Conservation (phyloP, 2,797 vertebrate species). For the Calcarius lapponicus region DNA sequence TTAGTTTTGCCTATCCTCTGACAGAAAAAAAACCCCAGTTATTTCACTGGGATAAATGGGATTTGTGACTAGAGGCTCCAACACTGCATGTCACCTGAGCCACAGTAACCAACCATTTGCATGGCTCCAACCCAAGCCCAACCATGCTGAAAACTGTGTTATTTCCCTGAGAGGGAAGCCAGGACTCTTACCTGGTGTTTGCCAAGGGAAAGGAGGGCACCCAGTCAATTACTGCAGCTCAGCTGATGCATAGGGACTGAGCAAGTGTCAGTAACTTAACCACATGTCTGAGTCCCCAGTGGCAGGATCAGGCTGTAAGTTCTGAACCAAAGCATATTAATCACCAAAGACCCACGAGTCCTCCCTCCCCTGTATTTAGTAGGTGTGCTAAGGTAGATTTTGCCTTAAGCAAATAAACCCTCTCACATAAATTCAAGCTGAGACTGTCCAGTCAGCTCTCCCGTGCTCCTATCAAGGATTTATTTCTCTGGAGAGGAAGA, state of each 20-base stretch:
- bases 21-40: neutral
- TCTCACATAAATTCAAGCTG: neutral
- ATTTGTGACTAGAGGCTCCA: neutral
- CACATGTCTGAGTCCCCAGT: conserved; percentile 47
- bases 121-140: neutral
- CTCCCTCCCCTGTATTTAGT: neutral
- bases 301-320: conserved; percentile 45
- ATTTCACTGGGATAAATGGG: neutral
- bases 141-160: neutral
- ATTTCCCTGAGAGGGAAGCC: neutral
- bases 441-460: neutral
- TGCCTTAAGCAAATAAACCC: conserved; percentile 19
- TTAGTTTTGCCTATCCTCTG: neutral
- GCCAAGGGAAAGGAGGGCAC: conserved; percentile 30
- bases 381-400: neutral
- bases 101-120: conserved; percentile 3
- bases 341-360: conserved; percentile 35
- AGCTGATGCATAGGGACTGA: conserved; percentile 45
- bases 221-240: conserved; percentile 48
- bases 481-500: neutral
- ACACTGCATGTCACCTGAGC: neutral
- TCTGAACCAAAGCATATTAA: conserved; percentile 61
- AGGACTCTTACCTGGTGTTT: conserved; percentile 25
- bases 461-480: neutral
- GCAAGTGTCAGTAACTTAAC: conserved; percentile 50